phyloP scores from a whole-genome alignment of 2,888 invertebrate genomes.

The Ochropacha duplaris region DNA sequence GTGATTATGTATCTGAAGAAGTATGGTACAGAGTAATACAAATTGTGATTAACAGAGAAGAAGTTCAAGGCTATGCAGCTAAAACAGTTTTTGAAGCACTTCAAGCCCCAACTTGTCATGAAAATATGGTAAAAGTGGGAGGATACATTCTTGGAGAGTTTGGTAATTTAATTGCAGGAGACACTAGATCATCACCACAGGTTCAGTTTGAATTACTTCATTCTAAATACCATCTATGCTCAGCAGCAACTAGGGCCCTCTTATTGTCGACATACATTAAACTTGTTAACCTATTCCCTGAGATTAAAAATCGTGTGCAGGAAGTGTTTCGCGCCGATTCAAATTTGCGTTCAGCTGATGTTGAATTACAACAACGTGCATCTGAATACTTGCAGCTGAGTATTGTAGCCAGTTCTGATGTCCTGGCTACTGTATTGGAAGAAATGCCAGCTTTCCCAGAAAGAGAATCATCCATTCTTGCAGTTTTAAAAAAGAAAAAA shows the following conservation, averaged over 20 bases:
- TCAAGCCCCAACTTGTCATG: conserved; percentile 99
- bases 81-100: conserved; percentile 99
- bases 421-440: conserved; percentile 98
- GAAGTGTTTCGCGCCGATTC: conserved; percentile 97
- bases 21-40: conserved; percentile 99
- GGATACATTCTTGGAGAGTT: conserved; percentile 99
- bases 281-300: conserved; percentile 99
- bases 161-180: conserved; percentile 99
- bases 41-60: conserved; percentile 99
- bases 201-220: conserved; percentile 99
- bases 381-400: conserved; percentile 98
- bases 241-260: conserved; percentile 97
- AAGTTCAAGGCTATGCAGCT: conserved; percentile 99
- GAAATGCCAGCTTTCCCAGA: conserved; percentile 99
- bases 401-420: conserved; percentile 97
- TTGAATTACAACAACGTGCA: conserved; percentile 98
- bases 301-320: conserved; percentile 97
- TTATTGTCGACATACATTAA: conserved; percentile 99
- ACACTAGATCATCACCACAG: conserved; percentile 97
- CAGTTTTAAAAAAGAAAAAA: conserved; percentile 99
- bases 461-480: conserved; percentile 97
- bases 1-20: conserved; percentile 99
- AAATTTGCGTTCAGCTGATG: conserved; percentile 98
- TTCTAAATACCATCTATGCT: conserved; percentile 99
- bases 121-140: conserved; percentile 99